phyloP scores from a whole-genome alignment of 2,888 invertebrate genomes.

The Coleophora flavipennella region DNA sequence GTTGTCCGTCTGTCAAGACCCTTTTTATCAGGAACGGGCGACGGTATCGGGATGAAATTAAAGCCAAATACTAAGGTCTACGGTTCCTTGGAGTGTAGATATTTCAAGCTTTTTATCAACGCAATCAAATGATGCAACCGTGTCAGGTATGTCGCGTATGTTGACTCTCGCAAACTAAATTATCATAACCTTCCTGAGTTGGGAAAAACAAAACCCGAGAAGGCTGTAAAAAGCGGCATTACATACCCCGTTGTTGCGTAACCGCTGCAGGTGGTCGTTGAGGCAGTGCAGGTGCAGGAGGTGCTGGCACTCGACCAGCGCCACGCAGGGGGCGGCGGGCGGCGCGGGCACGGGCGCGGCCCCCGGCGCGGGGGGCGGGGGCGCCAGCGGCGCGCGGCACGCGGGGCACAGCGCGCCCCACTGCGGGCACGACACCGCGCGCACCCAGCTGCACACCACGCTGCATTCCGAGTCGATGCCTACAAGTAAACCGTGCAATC shows the following conservation, averaged over 20 bases:
- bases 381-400: slow-evolving; percentile 77
- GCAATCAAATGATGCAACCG: too few species aligned
- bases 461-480: slow-evolving; percentile 17
- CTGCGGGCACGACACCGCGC: slow-evolving; percentile 76
- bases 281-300: slow-evolving; percentile 86
- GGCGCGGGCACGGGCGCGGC: slow-evolving; percentile 74
- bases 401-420: slow-evolving; percentile 81
- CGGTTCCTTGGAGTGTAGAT: too few species aligned
- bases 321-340: slow-evolving; percentile 75
- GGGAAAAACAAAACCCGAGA: too few species aligned
- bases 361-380: slow-evolving; percentile 64
- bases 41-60: too few species aligned
- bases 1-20: too few species aligned
- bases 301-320: slow-evolving; percentile 84
- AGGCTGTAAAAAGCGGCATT: too few species aligned
- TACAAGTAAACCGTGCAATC: slow-evolving; percentile 2
- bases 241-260: slow-evolving; percentile 9
- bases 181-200: too few species aligned
- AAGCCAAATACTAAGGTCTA: too few species aligned
- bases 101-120: too few species aligned
- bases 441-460: slow-evolving; percentile 67
- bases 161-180: too few species aligned
- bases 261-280: slow-evolving; percentile 74
- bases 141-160: too few species aligned
- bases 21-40: too few species aligned